Evolutionary conservation across 37 sponge, comb jelly and placozoan genomes (phyloP).

Genomic region (Hormiphora californensis): DNA sequence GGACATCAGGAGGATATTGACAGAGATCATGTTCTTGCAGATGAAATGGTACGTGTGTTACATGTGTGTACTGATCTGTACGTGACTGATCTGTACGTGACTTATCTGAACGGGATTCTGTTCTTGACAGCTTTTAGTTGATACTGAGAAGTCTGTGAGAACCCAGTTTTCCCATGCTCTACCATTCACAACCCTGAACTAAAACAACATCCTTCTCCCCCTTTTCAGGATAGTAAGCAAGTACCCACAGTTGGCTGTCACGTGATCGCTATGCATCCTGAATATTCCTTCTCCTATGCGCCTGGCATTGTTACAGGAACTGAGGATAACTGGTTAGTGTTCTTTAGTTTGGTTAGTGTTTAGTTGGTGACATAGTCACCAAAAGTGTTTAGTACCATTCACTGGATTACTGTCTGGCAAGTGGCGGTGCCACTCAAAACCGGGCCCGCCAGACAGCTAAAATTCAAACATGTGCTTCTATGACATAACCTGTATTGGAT

Average conservation of each 20-base stretch:
- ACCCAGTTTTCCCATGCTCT: neutral
- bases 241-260: neutral
- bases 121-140: neutral
- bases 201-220: neutral
- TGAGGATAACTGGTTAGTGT: neutral
- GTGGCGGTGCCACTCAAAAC: no score
- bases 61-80: neutral
- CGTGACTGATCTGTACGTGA: neutral
- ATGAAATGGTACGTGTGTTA: neutral
- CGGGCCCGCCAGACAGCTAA: no score
- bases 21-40: neutral
- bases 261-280: slow-evolving; percentile 29
- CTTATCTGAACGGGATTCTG: neutral
- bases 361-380: no score
- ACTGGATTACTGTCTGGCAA: no score
- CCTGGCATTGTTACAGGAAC: neutral
- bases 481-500: no score
- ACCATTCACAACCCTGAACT: neutral
- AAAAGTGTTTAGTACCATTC: no score
- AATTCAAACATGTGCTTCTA: no score
- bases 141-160: neutral
- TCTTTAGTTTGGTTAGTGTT: no score
- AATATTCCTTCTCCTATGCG: slow-evolving; percentile 45
- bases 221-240: neutral
- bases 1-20: slow-evolving; percentile 13